phyloP scores from a whole-genome alignment of 2,888 invertebrate genomes.

The Stomorhina lunata region DNA sequence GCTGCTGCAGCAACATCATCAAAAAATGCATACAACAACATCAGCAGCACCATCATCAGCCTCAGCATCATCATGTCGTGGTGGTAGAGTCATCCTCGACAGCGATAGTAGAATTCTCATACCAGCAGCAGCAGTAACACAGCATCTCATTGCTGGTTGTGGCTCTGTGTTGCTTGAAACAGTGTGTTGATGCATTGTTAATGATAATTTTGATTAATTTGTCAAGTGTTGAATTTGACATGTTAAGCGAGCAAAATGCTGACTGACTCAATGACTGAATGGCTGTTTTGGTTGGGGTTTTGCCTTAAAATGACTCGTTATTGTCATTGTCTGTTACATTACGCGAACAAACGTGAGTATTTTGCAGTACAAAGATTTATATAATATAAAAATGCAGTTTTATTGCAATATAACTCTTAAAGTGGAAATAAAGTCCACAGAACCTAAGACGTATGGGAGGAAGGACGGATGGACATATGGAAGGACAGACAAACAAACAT shows the following conservation, averaged over 20 bases:
- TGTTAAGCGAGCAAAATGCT: constrained; percentile 66
- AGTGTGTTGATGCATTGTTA: constrained; percentile 66
- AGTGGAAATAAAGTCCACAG: no score
- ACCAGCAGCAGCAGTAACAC: constrained; percentile 28
- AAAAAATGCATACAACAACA: constrained; percentile 37
- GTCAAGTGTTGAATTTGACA: constrained; percentile 67
- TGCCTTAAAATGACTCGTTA: constrained; percentile 51
- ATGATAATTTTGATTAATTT: constrained; percentile 67
- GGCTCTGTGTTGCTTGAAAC: constrained; percentile 53
- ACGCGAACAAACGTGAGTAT: constrained; percentile 57
- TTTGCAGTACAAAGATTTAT: no score
- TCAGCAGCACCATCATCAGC: constrained; percentile 25
- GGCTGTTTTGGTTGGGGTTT: neutral
- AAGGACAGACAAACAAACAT: neutral
- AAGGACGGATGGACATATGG: constrained; percentile 15
- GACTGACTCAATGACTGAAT: constrained; percentile 31
- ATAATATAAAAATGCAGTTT: constrained; percentile 56
- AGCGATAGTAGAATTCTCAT: constrained; percentile 8
- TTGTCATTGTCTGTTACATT: constrained; percentile 55
- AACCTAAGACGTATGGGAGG: no score
- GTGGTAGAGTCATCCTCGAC: no score
- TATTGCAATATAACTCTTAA: constrained; percentile 26
- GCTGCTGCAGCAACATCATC: constrained; percentile 30
- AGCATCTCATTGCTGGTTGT: neutral
- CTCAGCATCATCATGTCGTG: no score